Conservation (phyloP, 2,797 vertebrate genomes). For the Mormyrus proboscirostris region DNA sequence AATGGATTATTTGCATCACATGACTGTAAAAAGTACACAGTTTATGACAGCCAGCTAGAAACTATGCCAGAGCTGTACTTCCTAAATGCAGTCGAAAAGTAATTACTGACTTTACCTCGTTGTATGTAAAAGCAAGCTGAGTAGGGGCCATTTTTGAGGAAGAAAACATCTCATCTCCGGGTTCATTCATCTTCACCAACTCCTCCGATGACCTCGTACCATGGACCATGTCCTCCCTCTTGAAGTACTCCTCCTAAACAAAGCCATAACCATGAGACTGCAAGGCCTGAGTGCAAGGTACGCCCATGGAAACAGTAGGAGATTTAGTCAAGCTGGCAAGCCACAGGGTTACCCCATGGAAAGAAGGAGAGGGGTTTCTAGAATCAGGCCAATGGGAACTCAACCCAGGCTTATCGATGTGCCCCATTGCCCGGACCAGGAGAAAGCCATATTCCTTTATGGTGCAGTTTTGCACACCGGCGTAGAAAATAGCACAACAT, state of each 20-base stretch:
- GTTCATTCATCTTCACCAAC: slow-evolving; percentile 59
- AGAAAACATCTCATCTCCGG: slow-evolving; percentile 55
- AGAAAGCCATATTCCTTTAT: neutral
- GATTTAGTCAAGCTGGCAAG: neutral
- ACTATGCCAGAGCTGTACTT: neutral
- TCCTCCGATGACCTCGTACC: slow-evolving; percentile 46
- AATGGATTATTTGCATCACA: neutral
- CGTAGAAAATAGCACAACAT: neutral
- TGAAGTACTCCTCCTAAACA: slow-evolving; percentile 52
- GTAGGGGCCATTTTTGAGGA: slow-evolving; percentile 56
- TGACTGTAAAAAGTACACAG: neutral
- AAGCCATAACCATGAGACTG: neutral
- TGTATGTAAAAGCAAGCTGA: slow-evolving; percentile 58
- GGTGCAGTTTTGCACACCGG: neutral
- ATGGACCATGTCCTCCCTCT: slow-evolving; percentile 41
- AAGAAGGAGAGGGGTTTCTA: neutral
- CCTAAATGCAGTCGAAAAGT: neutral
- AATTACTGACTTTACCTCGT: slow-evolving; percentile 53
- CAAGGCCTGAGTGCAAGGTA: neutral
- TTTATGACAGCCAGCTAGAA: neutral
- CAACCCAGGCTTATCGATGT: neutral
- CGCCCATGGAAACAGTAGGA: neutral
- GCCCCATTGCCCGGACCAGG: neutral
- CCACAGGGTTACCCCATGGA: neutral
- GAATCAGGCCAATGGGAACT: neutral